These are phyloP conservation scores for Ganaspis sp. DNA, from an alignment of 1,140 invertebrate genomes.

Conservation along the genomic window DNA sequence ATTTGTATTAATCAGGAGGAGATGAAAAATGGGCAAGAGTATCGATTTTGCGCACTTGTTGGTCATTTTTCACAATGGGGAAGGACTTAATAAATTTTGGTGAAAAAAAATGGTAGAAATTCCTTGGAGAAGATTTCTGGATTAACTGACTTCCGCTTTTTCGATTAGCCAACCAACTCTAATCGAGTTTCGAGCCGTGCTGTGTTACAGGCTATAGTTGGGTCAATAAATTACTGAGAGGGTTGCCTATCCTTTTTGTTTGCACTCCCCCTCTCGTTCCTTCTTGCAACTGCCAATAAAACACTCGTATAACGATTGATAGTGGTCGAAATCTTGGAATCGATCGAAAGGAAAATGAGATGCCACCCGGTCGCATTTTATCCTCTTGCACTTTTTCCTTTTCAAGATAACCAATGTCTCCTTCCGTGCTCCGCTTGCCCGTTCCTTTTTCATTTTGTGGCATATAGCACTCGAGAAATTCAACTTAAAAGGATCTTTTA, in stretches of 20 bases:
- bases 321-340: constrained; percentile 52
- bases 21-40: constrained; percentile 31
- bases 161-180: constrained; percentile 64
- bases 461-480: constrained; percentile 45
- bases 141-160: constrained; percentile 64
- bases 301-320: constrained; percentile 54
- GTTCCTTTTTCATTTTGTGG: constrained; percentile 42
- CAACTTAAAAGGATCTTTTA: constrained; percentile 47
- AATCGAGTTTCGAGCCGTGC: constrained; percentile 61
- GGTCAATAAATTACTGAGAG: constrained; percentile 64
- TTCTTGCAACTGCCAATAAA: constrained; percentile 49
- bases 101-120: constrained; percentile 10
- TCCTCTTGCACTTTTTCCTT: constrained; percentile 35
- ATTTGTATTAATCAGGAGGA: no score
- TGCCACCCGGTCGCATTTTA: constrained; percentile 15
- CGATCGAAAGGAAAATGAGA: constrained; percentile 45
- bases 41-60: background rate
- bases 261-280: background rate
- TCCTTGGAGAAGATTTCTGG: constrained; percentile 52
- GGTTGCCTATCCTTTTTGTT: constrained; percentile 56
- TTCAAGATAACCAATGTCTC: constrained; percentile 7
- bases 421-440: constrained; percentile 38
- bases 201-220: constrained; percentile 54
- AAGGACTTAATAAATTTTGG: background rate
- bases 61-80: background rate